Conservation (phyloP, 2,888 invertebrate genomes). For the Alitta virens region DNA sequence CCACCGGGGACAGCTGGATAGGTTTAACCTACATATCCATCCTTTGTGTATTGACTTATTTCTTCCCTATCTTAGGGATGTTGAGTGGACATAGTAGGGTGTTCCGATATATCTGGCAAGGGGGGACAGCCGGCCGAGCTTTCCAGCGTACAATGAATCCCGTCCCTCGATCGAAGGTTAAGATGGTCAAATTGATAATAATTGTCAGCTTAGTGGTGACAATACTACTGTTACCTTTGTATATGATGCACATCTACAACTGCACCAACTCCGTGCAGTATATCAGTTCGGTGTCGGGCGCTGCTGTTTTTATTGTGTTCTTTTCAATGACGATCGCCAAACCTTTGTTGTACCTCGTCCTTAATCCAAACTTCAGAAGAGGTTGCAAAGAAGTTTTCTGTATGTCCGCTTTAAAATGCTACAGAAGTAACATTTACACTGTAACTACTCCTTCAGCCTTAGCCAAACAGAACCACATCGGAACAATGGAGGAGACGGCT, state of each 20-base stretch:
- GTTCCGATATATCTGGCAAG: constrained; percentile 42
- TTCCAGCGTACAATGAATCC: constrained; percentile 43
- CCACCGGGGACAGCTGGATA: not conserved
- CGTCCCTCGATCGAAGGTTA: constrained; percentile 50
- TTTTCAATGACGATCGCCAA: constrained; percentile 37
- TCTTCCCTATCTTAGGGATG: constrained; percentile 36
- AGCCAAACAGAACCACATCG: constrained; percentile 49
- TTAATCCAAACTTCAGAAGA: constrained; percentile 52
- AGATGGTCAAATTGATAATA: constrained; percentile 52
- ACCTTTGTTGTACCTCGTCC: constrained; percentile 45
- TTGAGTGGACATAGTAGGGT: constrained; percentile 36
- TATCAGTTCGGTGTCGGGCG: constrained; percentile 26
- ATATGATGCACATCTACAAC: constrained; percentile 34
- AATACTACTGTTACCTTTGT: constrained; percentile 34
- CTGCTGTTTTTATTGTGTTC: constrained; percentile 32
- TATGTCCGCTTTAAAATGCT: constrained; percentile 49
- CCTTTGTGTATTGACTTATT: constrained; percentile 31
- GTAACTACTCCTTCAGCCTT: constrained; percentile 48
- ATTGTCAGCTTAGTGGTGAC: constrained; percentile 33
- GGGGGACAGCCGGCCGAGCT: constrained; percentile 30
- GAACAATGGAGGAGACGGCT: constrained; percentile 30
- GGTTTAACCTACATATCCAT: constrained; percentile 31
- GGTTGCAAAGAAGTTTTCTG: constrained; percentile 53
- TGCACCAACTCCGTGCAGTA: constrained; percentile 19
- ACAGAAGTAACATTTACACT: constrained; percentile 48